Base-by-base conservation (phyloP, 2,113 vertebrate species). In the Thomomys bottae region DNA sequence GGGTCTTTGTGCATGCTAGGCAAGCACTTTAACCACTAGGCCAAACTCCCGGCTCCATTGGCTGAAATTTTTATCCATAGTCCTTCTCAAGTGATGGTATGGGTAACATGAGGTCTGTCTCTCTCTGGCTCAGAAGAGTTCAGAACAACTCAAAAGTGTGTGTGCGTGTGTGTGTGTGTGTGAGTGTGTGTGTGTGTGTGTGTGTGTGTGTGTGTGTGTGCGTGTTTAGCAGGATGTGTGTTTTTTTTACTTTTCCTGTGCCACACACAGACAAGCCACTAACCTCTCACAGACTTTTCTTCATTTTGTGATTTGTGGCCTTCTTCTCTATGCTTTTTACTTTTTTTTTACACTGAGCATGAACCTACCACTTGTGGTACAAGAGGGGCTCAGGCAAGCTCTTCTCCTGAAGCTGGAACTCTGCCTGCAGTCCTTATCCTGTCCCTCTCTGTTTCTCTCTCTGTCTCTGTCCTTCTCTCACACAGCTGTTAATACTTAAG, bases 51-150 rank as follows among this genome's bases (percentile, higher is more conserved):
- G 14, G 45, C 45, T 12, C 71, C 45, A 0, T 66, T 73, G 21
- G 9, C 63, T 15, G 38, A 36, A 63, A 23, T 45, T 86, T 88
- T 80, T 85, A 61, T 86, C 67, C 40, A n/a, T 89, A 83, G 34
- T 59, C 61, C 73, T 77, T 73, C 73, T 64, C 30, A 80, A 66
- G 40, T 70, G 34, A n/a, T 64, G 42, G 36, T 20, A 89, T 75
- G 79, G 61, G 3, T 54, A 54, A 54, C 18, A 54, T 54, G 49
- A 42, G 28, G 64, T n/a, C n/a, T n/a, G n/a, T n/a, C 30, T 89
- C 6, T 87, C 67, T 75, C 34, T 79, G 87, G 68, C 14, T 89
- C 36, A 64, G 15, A 36, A 36, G 54, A 85, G 64, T 63, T 90
- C 45, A 4, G 67, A 70, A 68, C 34, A 42, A 54, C 4, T 8